Conservation (phyloP, 2,797 vertebrate genomes). For the Megalops cyprinoides region DNA sequence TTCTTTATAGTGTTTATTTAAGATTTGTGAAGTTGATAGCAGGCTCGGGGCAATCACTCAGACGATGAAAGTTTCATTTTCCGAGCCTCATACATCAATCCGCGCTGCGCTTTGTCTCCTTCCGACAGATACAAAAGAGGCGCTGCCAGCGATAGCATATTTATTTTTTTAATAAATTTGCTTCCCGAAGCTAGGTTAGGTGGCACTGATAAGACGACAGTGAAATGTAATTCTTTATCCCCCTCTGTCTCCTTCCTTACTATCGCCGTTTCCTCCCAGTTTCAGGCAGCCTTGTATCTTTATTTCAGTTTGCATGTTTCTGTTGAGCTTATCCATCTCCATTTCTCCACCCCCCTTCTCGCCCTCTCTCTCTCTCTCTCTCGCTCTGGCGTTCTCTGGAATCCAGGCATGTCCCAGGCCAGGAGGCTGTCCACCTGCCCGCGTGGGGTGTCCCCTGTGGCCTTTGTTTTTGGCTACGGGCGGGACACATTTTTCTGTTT, state of each 20-base stretch:
- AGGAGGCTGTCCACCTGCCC: not conserved
- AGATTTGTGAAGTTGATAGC: conserved; percentile 64
- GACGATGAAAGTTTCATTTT: conserved; percentile 65
- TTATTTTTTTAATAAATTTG: conserved; percentile 64
- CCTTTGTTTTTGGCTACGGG: not conserved
- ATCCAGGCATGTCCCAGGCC: not conserved
- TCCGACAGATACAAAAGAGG: conserved; percentile 60
- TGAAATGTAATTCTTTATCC: conserved; percentile 49
- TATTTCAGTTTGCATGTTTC: conserved; percentile 37
- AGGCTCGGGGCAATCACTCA: conserved; percentile 62
- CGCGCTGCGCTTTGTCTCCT: conserved; percentile 55
- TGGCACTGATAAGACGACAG: conserved; percentile 46
- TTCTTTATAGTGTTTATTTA: conserved; percentile 60
- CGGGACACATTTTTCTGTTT: not conserved
- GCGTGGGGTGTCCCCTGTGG: not conserved
- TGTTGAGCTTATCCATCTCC: not conserved
- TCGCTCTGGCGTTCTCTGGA: not conserved
- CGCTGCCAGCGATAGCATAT: conserved; percentile 54
- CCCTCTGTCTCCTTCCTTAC: not conserved
- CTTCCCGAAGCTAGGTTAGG: conserved; percentile 49
- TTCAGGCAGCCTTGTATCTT: conserved; percentile 30
- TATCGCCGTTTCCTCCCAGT: conserved; percentile 2
- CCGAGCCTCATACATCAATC: conserved; percentile 64
- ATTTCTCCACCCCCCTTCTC: not conserved
- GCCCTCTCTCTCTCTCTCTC: conserved; percentile 9